Base-by-base conservation (phyloP, 2,888 invertebrate genomes). In the Eupeodes luniger region DNA sequence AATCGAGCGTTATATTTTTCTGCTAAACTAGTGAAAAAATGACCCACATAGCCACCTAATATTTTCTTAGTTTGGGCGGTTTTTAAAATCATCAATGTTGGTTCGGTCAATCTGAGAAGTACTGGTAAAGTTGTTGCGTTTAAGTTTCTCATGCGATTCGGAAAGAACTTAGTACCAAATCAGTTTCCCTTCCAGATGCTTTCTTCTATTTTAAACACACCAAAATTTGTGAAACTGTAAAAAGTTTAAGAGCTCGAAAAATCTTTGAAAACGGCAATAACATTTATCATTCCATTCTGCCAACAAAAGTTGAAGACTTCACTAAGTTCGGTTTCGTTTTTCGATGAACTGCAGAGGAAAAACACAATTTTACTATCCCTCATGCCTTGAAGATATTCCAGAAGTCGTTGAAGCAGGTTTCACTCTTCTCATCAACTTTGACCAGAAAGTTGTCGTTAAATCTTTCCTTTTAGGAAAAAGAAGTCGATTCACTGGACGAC, bases 21-120 rank as follows among this genome's bases (percentile, higher is more conserved):
- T 9, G 91, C 90, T 69, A 92, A 91, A n/a, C 78, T 90, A 0
- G 27, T 47, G 69, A 92, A 87, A 5, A 92, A 91, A 49, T 93
- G 91, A 0, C 91, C 92, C 3, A 90, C 85, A 4, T 90, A 90
- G 1, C 93, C 93, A 0, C 89, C 90, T 6, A 91, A 85, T 0
- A 90, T 55, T 12, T 9, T 19, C 4, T 14, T 51, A n/a, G 10
- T 19, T 19, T 19, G 19, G 19, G 19, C 19, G 19, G 19, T 19
- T 19, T 0, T 14, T 6, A n/a, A 19, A 27, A 69, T 1, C 0
- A 69, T 69, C 0, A 12, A 0, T 36, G 0, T 5, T 4, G 36
- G 36, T 6, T 34, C 51, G 1, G 7, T 0, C 9, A 19, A 47
- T 9, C 19, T 27, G 2, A 49, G 27, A 0, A 47, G 14, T 47